Conservation (phyloP, 2,888 invertebrate genomes). For the Drosophila mimica region DNA sequence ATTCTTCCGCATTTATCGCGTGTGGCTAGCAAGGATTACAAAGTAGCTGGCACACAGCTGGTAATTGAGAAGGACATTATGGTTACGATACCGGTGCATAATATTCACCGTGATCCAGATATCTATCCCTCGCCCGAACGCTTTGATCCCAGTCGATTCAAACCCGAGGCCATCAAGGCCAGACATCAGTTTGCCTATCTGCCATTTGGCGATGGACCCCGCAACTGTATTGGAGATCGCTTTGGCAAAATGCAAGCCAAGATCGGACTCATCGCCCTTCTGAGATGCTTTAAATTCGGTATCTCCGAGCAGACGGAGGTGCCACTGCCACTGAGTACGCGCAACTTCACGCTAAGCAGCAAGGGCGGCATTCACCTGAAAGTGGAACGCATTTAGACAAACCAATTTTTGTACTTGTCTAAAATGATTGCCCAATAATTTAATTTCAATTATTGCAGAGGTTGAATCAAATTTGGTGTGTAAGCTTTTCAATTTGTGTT, state of each 20-base stretch:
- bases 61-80: slow-evolving; percentile 84
- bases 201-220: slow-evolving; percentile 82
- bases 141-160: slow-evolving; percentile 38
- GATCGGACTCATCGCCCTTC: slow-evolving; percentile 67
- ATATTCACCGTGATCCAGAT: slow-evolving; percentile 86
- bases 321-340: slow-evolving; percentile 34
- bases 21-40: slow-evolving; percentile 85
- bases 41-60: slow-evolving; percentile 85
- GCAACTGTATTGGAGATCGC: slow-evolving; percentile 81
- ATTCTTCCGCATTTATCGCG: slow-evolving; percentile 86
- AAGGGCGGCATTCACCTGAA: slow-evolving; percentile 56
- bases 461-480: not conserved
- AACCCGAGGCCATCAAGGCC: slow-evolving; percentile 59
- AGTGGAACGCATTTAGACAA: slow-evolving; percentile 39
- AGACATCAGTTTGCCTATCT: slow-evolving; percentile 83
- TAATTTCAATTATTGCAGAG: not conserved
- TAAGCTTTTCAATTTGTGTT: not conserved
- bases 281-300: slow-evolving; percentile 45
- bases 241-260: slow-evolving; percentile 81
- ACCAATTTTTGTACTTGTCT: not conserved
- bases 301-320: slow-evolving; percentile 48
- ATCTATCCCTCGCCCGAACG: slow-evolving; percentile 31
- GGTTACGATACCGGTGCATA: slow-evolving; percentile 78
- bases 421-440: too few species aligned
- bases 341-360: slow-evolving; percentile 26